These are phyloP conservation scores for Drosophila vallismaia DNA, from an alignment of 2,888 invertebrate genomes.

Conservation along the genomic window DNA sequence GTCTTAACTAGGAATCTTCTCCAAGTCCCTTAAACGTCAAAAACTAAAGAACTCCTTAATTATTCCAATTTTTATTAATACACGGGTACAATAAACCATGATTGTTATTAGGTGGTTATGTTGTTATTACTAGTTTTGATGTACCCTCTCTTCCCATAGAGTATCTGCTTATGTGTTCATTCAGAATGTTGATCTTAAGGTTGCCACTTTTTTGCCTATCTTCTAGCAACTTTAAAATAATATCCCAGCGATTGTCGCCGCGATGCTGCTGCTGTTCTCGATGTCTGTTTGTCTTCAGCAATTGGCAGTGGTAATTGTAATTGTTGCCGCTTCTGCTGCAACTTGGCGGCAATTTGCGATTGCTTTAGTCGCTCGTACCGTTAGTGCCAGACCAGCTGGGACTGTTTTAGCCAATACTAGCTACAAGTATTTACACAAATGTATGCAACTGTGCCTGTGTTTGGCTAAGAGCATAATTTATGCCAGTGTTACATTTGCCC, in stretches of 20 bases:
- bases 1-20: no score
- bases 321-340: slow-evolving; percentile 15
- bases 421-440: background rate
- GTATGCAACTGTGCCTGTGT: slow-evolving; percentile 8
- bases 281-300: slow-evolving; percentile 37
- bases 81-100: background rate
- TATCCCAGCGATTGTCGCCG: slow-evolving; percentile 48
- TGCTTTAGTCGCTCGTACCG: slow-evolving; percentile 44
- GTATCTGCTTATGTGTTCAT: slow-evolving; percentile 31
- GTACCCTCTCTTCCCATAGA: background rate
- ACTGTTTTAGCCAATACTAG: slow-evolving; percentile 4
- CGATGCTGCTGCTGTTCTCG: slow-evolving; percentile 27
- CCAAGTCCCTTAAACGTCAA: no score
- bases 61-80: no score
- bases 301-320: slow-evolving; percentile 56
- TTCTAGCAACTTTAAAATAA: slow-evolving; percentile 43
- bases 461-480: slow-evolving; percentile 68
- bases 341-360: slow-evolving; percentile 53
- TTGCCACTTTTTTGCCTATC: slow-evolving; percentile 21
- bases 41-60: no score
- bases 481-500: slow-evolving; percentile 74
- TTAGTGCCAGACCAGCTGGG: slow-evolving; percentile 55
- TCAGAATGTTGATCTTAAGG: slow-evolving; percentile 47
- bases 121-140: background rate
- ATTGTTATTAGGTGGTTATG: background rate